Evolutionary conservation across 2,888 invertebrate species (phyloP), one percentile per base, ranked within the genome.

Genomic region (Heteromurus nitidus): DNA sequence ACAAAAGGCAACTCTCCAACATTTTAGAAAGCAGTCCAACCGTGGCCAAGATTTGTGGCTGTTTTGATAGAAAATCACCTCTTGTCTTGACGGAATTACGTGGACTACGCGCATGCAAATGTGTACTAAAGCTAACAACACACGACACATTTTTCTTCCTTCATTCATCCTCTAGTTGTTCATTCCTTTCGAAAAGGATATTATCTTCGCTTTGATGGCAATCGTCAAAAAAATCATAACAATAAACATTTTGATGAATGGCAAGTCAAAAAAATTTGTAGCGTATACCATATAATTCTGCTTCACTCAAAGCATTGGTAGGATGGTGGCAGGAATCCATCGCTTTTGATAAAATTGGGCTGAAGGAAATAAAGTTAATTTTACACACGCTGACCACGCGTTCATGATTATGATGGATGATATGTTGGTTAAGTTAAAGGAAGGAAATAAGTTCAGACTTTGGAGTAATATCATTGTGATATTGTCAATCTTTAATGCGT

Each of bases 11-110:
- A 67, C 60, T 67, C 72, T 80, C 55, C 72, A 73, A 67, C 67
- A 67, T 67, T 72, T 80, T 80, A 80, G 80, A 80, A 80, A 80
- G 80, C 80, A 80, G 80, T 72, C 80, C 67, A 80, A 80, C 55
- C 80, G 67, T 80, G 67, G 80, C 80, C 67, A 65, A 58, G 67
- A 9, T 36, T 72, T 73, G 72, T 73, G 73, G 80, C 80, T 50
- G 60, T 73, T 80, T 73, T 73, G 44, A 55, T 72, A 72, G 50
- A 53, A 79, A 70, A 77, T 18, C 36, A 69, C n/a, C 30, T 77
- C 11, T 18, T 31, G 67, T 67, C 26, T 60, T 79, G 30, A 42
- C 55, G 55, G 65, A 64, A 72, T 70, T 72, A 72, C 68, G 68
- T 50, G 65, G 55, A 72, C 65, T 72, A 72, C 68, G 68, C 30